A percentile compares a stretch with the other conserved stretches of the same genome.
Evolutionary conservation across 1,140 invertebrate genomes (phyloP).

Genomic region (Daktulosphaira vitifoliae): DNA sequence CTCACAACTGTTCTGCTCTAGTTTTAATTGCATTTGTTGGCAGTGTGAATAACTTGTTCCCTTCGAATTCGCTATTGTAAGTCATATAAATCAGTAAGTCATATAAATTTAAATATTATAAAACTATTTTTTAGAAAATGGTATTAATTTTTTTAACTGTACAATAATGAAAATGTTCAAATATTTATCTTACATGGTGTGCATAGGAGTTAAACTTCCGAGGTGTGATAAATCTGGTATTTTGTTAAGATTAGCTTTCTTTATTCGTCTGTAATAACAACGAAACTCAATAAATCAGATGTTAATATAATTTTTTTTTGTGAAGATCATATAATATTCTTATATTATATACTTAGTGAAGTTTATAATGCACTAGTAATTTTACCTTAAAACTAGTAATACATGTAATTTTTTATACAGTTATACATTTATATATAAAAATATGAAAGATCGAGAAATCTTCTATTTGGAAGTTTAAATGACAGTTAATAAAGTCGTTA

Average conservation of each 20-base stretch:
- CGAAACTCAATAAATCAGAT: too few relatives aligned
- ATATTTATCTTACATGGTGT: constrained; percentile 1
- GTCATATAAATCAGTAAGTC: not conserved
- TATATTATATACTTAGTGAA: too few relatives aligned
- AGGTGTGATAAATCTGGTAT: constrained; percentile 14
- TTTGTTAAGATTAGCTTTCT: not conserved
- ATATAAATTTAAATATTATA: not conserved
- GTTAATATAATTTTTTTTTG: not conserved
- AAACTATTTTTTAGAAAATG: not conserved
- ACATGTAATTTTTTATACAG: too few relatives aligned
- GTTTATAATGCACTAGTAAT: not conserved
- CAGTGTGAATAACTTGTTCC: constrained; percentile 49
- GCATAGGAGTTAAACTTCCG: not conserved
- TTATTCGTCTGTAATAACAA: constrained; percentile 3
- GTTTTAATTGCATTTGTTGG: constrained; percentile 47
- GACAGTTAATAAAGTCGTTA: too few relatives aligned
- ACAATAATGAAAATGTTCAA: too few relatives aligned
- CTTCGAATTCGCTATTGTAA: constrained; percentile 49
- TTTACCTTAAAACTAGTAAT: not conserved
- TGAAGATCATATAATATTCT: too few relatives aligned
- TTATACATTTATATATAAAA: too few relatives aligned
- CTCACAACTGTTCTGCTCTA: constrained; percentile 52
- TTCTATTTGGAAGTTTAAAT: too few relatives aligned
- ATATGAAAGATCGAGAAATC: too few relatives aligned
- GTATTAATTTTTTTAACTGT: not conserved